Percentiles rank a stretch among this genome's conserved stretches.
These are phyloP conservation scores for Xenopus petersii DNA, from an alignment of 2,797 vertebrate genomes.

Conservation along the genomic window DNA sequence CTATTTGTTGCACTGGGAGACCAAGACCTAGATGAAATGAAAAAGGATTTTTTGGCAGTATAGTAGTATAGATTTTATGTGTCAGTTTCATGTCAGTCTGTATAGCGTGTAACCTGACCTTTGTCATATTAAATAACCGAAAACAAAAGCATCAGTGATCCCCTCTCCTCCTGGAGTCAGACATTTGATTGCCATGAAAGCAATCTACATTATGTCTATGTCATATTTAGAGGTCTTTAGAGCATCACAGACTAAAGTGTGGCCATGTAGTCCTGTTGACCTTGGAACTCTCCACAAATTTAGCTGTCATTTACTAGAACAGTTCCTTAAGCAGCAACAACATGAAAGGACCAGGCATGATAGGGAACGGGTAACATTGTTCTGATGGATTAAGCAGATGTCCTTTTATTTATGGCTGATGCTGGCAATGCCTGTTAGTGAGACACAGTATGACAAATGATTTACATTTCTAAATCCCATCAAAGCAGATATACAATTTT, in stretches of 20 bases:
- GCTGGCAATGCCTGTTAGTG: too few species aligned
- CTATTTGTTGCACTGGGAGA: too few species aligned
- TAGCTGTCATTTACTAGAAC: constrained; percentile 28
- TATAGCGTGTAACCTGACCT: constrained; percentile 64
- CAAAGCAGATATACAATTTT: neutral
- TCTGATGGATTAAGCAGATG: constrained; percentile 1
- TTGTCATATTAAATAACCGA: neutral
- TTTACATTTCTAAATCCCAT: constrained; percentile 6
- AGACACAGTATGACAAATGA: constrained; percentile 1
- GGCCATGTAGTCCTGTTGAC: constrained; percentile 61
- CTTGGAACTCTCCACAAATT: constrained; percentile 60
- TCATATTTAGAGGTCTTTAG: constrained; percentile 76
- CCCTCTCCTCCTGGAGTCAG: constrained; percentile 58
- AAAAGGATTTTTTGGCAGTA: too few species aligned
- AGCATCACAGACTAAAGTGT: constrained; percentile 53
- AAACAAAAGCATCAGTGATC: constrained; percentile 60
- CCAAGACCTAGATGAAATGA: too few species aligned
- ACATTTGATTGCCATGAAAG: too few species aligned
- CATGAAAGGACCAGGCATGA: neutral
- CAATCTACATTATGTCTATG: constrained; percentile 65
- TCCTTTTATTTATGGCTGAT: neutral
- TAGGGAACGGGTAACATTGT: neutral
- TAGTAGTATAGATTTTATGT: neutral
- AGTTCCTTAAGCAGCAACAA: constrained; percentile 13
- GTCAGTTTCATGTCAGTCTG: constrained; percentile 58